Evolutionary conservation across 2,797 vertebrate species (phyloP).

Genomic region (Coregonus sp.): DNA sequence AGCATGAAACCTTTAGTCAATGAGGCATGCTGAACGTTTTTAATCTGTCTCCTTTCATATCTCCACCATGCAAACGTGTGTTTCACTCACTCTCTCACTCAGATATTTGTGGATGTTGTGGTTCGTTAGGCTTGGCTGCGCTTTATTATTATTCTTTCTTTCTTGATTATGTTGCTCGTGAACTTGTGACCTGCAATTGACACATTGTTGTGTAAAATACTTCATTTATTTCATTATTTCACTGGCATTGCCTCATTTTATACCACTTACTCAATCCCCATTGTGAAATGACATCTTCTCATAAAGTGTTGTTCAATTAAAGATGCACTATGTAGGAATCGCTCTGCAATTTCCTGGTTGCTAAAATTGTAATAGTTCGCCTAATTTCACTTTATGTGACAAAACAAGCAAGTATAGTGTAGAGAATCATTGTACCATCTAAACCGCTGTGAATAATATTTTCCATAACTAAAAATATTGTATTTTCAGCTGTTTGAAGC

Average conservation of each 20-base stretch:
- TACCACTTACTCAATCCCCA: not conserved
- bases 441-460: too few species aligned
- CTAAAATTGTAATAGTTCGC: too few species aligned
- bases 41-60: slow-evolving; percentile 63
- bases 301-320: not conserved
- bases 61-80: slow-evolving; percentile 42
- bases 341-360: too few species aligned
- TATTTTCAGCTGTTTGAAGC: too few species aligned
- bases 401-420: too few species aligned
- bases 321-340: too few species aligned
- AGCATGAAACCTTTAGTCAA: slow-evolving; percentile 62
- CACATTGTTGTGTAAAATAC: not conserved
- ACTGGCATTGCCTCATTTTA: not conserved
- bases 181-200: not conserved
- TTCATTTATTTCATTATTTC: too few species aligned
- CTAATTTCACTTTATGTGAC: too few species aligned
- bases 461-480: too few species aligned
- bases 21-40: slow-evolving; percentile 61
- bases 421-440: too few species aligned
- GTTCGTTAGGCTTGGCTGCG: slow-evolving; percentile 37
- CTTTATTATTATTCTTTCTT: slow-evolving; percentile 39
- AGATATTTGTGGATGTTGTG: slow-evolving; percentile 33
- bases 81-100: slow-evolving; percentile 33
- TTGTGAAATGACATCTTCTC: not conserved
- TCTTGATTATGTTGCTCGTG: not conserved